phyloP scores from a whole-genome alignment of 2,888 invertebrate species.

The Loripinus fragilis region DNA sequence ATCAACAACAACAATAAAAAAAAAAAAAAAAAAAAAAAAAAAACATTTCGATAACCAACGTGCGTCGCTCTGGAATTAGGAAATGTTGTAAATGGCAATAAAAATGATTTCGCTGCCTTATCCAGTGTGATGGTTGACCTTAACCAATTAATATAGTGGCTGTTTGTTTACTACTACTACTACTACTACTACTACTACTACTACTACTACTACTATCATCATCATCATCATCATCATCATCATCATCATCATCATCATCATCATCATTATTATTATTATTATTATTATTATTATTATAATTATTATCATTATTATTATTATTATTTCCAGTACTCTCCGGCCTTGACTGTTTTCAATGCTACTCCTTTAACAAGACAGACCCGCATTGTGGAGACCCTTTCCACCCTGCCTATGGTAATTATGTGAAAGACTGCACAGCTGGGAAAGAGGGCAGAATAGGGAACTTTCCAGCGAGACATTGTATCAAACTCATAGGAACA shows the following conservation, averaged over 20 bases:
- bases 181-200: not conserved
- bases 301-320: not conserved
- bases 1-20: too few species aligned
- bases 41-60: too few species aligned
- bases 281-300: not conserved
- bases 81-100: too few species aligned
- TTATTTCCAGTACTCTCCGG: slow-evolving; percentile 44
- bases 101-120: too few species aligned
- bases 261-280: not conserved
- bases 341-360: slow-evolving; percentile 85
- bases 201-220: not conserved
- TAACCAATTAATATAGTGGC: too few species aligned
- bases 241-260: not conserved
- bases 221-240: not conserved
- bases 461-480: slow-evolving; percentile 85
- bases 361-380: slow-evolving; percentile 84
- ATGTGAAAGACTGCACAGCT: slow-evolving; percentile 84
- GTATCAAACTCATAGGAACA: slow-evolving; percentile 85
- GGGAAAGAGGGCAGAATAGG: slow-evolving; percentile 84
- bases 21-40: too few species aligned
- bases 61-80: too few species aligned
- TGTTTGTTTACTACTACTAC: too few species aligned
- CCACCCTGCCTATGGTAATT: slow-evolving; percentile 84
- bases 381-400: slow-evolving; percentile 85
- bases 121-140: too few species aligned